Evolutionary conservation across 2,113 vertebrate genomes (phyloP), one percentile per base, ranked within the genome.

Genomic region (Microtus montanus): DNA sequence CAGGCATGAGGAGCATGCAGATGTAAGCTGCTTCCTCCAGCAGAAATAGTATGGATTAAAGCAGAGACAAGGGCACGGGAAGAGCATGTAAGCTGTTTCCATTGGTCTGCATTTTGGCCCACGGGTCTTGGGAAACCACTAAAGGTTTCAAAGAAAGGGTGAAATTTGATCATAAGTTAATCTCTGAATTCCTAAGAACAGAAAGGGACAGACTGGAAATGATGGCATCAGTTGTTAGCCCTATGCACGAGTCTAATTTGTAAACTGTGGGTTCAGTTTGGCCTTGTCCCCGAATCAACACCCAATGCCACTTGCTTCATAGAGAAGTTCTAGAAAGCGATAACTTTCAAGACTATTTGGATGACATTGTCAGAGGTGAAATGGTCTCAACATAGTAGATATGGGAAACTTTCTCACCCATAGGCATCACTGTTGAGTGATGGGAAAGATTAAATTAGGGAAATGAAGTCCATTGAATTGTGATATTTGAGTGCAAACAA

Each of bases 221-320:
- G 90, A 85, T 47, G 5, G n/a, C 30, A 77, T 70, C 8, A 15
- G 63, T 78, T 73, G 11, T 28, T 54, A 73, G 7, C 54, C 20
- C 54, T 33, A 7, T 38, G 64, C 49, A 78, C 68, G 77, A 58
- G 11, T 70, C 52, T 83, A 83, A 68, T 61, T 89, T 96, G 93
- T 44, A 88, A 6, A 58, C 33, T 70, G 14, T 80, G 12, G 1
- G 14, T 86, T 96, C 79, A 78, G 66, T 14, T 15, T 41, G 7
- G 41, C 91, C 87, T 93, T 95, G 14, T 47, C 47, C 84, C 35
- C 12, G 19, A 58, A 28, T 58, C 73, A 89, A 94, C 90, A 96
- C 68, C 44, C 79, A 85, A 4, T 26, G 17, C 84, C 70, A 93
- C 66, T 70, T 89, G 35, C 22, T 63, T 92, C 13, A 30, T 91